These are phyloP conservation scores for Brachystomella parvula DNA, from an alignment of 1,140 invertebrate genomes.

Conservation along the genomic window DNA sequence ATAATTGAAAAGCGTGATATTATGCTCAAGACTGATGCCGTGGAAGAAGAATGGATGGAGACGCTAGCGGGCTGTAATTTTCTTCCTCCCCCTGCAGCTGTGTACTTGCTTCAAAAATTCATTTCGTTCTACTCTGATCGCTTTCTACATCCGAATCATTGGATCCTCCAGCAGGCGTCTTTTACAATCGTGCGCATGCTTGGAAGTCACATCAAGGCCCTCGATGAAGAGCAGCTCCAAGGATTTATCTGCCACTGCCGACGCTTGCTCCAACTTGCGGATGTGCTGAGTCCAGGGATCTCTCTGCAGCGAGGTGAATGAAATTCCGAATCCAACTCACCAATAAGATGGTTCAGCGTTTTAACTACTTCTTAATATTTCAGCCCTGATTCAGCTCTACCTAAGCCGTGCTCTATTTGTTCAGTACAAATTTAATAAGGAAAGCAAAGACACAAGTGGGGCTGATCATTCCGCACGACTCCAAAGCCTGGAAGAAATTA, in stretches of 20 bases:
- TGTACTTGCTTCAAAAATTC: not conserved
- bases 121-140: constrained; percentile 5
- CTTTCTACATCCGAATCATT: constrained; percentile 31
- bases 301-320: constrained; percentile 24
- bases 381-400: not conserved
- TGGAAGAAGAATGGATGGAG: not conserved
- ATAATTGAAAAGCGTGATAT: not conserved
- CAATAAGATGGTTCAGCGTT: not conserved
- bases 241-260: constrained; percentile 18
- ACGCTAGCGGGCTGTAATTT: not conserved
- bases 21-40: not conserved
- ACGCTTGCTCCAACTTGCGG: constrained; percentile 18
- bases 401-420: not conserved
- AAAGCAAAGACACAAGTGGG: not conserved
- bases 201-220: not conserved
- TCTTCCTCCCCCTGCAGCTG: not conserved
- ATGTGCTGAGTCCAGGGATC: constrained; percentile 26
- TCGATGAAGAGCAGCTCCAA: constrained; percentile 1
- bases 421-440: not conserved
- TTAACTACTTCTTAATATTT: constrained; percentile 7
- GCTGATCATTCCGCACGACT: not conserved
- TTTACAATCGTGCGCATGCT: constrained; percentile 11
- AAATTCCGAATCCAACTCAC: not conserved
- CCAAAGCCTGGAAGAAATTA: not conserved
- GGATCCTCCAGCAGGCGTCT: constrained; percentile 21